Percentiles rank a stretch among this genome's conserved stretches.
Evolutionary conservation across 2,113 vertebrate genomes (phyloP).

Genomic region (Bothrops jararaca): DNA sequence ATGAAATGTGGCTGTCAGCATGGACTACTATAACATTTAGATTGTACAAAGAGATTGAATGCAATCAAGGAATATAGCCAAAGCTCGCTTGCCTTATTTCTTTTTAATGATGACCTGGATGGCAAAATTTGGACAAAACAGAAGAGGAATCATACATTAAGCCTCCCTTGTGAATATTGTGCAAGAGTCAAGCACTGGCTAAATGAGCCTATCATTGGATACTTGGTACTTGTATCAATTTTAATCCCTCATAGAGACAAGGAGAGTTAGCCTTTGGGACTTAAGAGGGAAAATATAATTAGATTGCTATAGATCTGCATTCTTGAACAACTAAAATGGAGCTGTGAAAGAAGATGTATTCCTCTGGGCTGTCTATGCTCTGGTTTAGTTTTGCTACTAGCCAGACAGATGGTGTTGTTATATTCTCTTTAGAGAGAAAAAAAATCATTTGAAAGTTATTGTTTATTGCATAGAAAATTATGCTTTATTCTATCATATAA

Average conservation of each 20-base stretch:
- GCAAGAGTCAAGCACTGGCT: not conserved
- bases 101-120: not conserved
- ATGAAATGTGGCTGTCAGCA: not conserved
- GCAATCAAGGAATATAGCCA: not conserved
- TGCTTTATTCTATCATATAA: not conserved
- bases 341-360: not conserved
- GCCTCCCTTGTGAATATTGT: not conserved
- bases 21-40: not conserved
- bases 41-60: not conserved
- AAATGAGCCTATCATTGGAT: not conserved
- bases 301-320: not conserved
- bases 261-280: not conserved
- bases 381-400: not conserved
- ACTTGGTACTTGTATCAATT: not conserved
- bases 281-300: not conserved
- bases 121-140: not conserved
- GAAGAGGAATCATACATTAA: not conserved
- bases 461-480: not conserved
- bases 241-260: not conserved
- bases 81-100: not conserved
- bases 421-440: constrained; percentile 16
- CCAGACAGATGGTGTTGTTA: constrained; percentile 11
- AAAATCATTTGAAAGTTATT: not conserved
- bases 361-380: not conserved
- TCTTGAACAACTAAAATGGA: not conserved